Conservation (phyloP, 2,797 vertebrate genomes). For the Leuciscus waleckii region DNA sequence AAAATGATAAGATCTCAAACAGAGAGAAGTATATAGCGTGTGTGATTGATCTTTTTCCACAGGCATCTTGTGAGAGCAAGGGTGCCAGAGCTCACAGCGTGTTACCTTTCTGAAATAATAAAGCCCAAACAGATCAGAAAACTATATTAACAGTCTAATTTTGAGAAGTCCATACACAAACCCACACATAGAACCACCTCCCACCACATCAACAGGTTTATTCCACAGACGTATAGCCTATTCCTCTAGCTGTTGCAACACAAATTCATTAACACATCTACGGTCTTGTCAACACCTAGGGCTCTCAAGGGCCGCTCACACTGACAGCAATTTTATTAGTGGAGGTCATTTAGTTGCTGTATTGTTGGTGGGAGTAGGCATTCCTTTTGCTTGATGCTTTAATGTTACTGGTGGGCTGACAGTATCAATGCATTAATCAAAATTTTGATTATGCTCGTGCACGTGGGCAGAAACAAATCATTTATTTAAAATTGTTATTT, state of each 20-base stretch:
- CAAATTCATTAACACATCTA: constrained; percentile 53
- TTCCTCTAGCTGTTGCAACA: constrained; percentile 37
- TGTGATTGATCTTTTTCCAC: too few species aligned
- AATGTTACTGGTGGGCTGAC: neutral
- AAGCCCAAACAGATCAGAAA: too few species aligned
- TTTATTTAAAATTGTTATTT: neutral
- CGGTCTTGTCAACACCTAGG: constrained; percentile 26
- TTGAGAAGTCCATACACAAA: neutral
- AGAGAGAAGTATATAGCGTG: too few species aligned
- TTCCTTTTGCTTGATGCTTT: constrained; percentile 5
- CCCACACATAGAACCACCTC: neutral
- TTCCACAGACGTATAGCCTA: constrained; percentile 39
- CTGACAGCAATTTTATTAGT: neutral
- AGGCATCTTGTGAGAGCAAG: too few species aligned
- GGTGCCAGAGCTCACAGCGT: too few species aligned
- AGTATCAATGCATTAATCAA: neutral
- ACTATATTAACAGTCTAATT: too few species aligned
- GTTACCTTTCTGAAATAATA: too few species aligned
- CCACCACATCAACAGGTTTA: neutral
- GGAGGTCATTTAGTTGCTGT: constrained; percentile 3
- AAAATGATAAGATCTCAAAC: too few species aligned
- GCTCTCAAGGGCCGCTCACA: neutral
- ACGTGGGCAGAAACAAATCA: neutral
- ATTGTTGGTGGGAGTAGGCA: neutral
- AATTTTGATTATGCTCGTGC: neutral